phyloP scores from a whole-genome alignment of 2,113 vertebrate species.

The Grantiella picta region DNA sequence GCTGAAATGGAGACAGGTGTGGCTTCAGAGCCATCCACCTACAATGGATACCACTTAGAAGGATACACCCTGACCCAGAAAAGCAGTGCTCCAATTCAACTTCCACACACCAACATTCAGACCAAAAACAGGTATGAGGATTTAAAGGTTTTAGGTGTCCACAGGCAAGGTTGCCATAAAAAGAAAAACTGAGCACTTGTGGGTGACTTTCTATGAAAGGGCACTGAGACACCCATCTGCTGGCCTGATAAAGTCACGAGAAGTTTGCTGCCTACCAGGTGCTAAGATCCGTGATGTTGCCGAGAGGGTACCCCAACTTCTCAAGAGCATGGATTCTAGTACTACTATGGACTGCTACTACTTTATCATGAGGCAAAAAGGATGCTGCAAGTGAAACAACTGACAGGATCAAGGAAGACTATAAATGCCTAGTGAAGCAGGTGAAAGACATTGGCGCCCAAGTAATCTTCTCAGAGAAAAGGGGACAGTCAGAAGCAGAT shows the following conservation, averaged over 20 bases:
- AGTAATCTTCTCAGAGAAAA: neutral
- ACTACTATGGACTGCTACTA: neutral
- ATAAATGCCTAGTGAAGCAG: neutral
- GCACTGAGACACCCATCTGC: neutral
- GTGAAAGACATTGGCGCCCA: neutral
- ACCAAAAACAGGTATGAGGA: neutral
- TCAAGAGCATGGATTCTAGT: neutral
- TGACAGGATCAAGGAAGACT: neutral
- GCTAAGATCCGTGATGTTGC: neutral
- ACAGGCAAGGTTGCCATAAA: neutral
- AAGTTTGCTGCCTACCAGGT: neutral
- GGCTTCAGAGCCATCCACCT: neutral
- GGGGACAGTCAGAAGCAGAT: neutral
- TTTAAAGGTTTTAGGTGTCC: neutral
- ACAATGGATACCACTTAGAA: neutral
- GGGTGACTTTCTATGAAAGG: neutral
- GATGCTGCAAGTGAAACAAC: neutral
- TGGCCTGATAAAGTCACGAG: neutral
- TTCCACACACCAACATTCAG: neutral
- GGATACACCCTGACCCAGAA: neutral
- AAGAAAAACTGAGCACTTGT: neutral
- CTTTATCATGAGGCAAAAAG: neutral
- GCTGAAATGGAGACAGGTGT: neutral
- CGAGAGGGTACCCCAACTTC: neutral
- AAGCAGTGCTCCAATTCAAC: neutral